Conservation (phyloP, 2,797 vertebrate species). For the Lutjanus campechanus region DNA sequence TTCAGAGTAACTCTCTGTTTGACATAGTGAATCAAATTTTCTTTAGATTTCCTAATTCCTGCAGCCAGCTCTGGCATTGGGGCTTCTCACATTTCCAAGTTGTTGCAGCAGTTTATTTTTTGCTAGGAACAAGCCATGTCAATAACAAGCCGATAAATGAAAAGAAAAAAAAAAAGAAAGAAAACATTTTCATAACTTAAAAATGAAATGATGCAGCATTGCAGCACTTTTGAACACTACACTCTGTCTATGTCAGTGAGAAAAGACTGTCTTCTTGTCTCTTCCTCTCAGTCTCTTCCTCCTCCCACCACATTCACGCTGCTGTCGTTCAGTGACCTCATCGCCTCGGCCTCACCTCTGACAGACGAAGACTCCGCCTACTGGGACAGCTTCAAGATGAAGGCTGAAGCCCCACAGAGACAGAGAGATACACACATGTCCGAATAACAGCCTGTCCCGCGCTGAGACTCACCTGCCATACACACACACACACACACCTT, state of each 20-base stretch:
- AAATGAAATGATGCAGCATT: background rate
- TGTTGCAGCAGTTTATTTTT: too few relatives aligned
- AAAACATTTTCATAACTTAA: background rate
- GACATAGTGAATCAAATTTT: too few relatives aligned
- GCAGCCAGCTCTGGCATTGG: too few relatives aligned
- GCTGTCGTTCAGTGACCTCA: constrained; percentile 91
- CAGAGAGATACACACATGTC: constrained; percentile 78
- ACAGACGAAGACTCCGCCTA: constrained; percentile 89
- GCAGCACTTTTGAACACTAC: background rate
- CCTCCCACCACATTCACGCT: constrained; percentile 83
- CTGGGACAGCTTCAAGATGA: constrained; percentile 93
- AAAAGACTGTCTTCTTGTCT: background rate
- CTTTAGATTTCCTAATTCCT: too few relatives aligned
- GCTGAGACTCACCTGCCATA: constrained; percentile 32
- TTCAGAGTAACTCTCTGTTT: too few relatives aligned
- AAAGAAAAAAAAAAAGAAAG: too few relatives aligned
- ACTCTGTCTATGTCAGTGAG: background rate
- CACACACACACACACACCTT: constrained; percentile 13
- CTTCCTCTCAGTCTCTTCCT: constrained; percentile 52
- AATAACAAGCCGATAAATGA: too few relatives aligned
- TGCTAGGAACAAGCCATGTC: too few relatives aligned
- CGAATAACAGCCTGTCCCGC: constrained; percentile 36
- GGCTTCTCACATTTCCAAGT: too few relatives aligned
- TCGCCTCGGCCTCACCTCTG: constrained; percentile 89
- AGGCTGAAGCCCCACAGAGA: constrained; percentile 87